These are phyloP conservation scores for Lissonota sp. DNA, from an alignment of 2,888 invertebrate species.

Conservation along the genomic window DNA sequence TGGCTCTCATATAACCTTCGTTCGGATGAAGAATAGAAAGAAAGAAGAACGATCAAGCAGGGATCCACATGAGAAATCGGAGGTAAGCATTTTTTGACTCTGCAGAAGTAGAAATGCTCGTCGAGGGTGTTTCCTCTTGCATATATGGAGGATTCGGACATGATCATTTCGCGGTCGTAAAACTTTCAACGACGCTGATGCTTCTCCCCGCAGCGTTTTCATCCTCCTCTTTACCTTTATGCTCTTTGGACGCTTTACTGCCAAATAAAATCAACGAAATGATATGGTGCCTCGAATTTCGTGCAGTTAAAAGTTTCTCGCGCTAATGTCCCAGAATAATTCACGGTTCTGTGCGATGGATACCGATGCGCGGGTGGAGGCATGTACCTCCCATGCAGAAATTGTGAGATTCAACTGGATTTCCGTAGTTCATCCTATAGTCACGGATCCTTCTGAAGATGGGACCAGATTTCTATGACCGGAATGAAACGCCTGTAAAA, in stretches of 20 bases:
- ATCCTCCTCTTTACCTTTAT: conserved; percentile 9
- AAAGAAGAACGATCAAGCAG: too few relatives aligned
- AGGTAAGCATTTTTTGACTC: conserved; percentile 21
- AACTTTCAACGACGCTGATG: conserved; percentile 49
- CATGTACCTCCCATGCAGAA: too few relatives aligned
- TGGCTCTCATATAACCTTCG: too few relatives aligned
- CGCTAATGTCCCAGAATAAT: conserved; percentile 38
- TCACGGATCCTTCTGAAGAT: too few relatives aligned
- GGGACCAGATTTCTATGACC: too few relatives aligned
- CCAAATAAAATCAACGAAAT: conserved; percentile 52
- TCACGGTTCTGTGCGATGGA: conserved; percentile 13
- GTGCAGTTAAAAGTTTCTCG: conserved; percentile 37
- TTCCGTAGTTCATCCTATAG: too few relatives aligned
- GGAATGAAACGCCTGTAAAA: too few relatives aligned
- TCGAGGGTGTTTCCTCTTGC: conserved; percentile 10
- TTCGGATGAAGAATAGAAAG: neutral
- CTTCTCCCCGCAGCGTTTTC: conserved; percentile 1
- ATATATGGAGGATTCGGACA: conserved; percentile 13
- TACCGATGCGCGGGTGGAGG: too few relatives aligned
- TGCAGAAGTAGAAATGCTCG: conserved; percentile 20
- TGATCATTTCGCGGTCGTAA: conserved; percentile 44
- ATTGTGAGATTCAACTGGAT: too few relatives aligned
- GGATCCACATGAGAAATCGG: conserved; percentile 4
- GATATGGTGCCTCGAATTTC: conserved; percentile 31
- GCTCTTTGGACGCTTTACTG: conserved; percentile 26